Base-by-base conservation (phyloP, 2,113 vertebrate genomes). In the Lamprologus sp. region DNA sequence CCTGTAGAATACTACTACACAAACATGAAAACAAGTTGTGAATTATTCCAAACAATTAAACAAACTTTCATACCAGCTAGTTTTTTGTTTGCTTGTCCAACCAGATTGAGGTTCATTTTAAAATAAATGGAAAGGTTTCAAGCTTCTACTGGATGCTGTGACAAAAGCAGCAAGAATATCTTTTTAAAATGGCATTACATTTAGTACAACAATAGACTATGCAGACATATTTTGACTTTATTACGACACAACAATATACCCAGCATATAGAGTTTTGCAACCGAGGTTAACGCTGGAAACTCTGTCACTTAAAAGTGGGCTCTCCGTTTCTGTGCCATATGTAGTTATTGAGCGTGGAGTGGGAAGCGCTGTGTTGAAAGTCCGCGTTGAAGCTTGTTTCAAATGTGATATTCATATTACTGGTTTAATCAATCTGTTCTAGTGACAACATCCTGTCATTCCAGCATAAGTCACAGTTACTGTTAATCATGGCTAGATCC, bases 381-480 rank as follows among this genome's bases (percentile, higher is more conserved):
- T 68, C n/a, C 0, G 4, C 1, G 2, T 70, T 70, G 19, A 42
- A 4, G 35, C 7, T 21, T 5, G n/a, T 73, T 45, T 45, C 13
- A 28, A 17, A 73, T 26, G 21, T 45, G 21, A 45, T 26, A 6
- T 45, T 73, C 8, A 17, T 26, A 70, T 26, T 70, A 45, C n/a
- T 70, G 37, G 13, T 23, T 70, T 4, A 1, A 45, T 40, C 1
- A 0, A 1, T 73, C 68, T 26, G 40, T 26, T 73, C 13, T 4
- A 45, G 40, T 73, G 40, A 26, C 68, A 31, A 28, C 23, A 31
- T 75, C 45, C 42, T 47, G 70, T 47, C 14, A 5, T 47, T 28
- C 23, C 14, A 26, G 17, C 1, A 4, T 31, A 47, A 19, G 45
- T 49, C 73, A 77, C 45, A 28, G 0, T 49, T 0, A 19, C 9